Conservation (phyloP, 2,113 vertebrate species). For the Accipiter cooperii region DNA sequence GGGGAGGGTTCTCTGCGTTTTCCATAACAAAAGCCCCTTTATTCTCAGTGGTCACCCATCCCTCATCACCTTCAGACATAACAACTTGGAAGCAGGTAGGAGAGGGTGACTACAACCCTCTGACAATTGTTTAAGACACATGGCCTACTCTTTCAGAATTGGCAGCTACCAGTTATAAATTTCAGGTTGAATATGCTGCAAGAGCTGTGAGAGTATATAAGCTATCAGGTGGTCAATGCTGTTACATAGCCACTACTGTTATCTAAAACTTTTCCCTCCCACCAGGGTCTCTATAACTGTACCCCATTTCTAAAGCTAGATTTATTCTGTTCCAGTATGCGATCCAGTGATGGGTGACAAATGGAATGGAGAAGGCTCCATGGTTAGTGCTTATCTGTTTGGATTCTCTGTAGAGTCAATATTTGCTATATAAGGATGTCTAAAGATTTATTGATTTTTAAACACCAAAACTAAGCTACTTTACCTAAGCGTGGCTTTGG, state of each 20-base stretch:
- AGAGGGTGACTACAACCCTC: not conserved
- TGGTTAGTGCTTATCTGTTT: slow-evolving; percentile 78
- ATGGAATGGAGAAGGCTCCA: slow-evolving; percentile 84
- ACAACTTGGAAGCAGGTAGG: not conserved
- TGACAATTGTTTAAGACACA: not conserved
- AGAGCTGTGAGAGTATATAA: not conserved
- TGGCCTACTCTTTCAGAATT: not conserved
- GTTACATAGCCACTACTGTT: not conserved
- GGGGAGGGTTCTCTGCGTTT: not conserved
- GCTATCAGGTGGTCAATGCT: not conserved
- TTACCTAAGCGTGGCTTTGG: not conserved
- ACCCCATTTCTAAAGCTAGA: not conserved
- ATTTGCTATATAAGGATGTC: not conserved
- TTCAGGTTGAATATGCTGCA: not conserved
- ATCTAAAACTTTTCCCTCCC: not conserved
- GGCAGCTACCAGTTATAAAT: not conserved
- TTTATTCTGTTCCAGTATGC: slow-evolving; percentile 80
- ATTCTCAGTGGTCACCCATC: not conserved
- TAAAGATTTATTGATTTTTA: not conserved
- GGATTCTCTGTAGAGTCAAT: not conserved
- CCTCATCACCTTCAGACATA: not conserved
- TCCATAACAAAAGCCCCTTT: not conserved
- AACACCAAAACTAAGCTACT: not conserved
- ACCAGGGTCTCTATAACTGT: not conserved
- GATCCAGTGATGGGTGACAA: slow-evolving; percentile 98